Conservation (phyloP, 2,888 invertebrate genomes). For the Saturnia japonica region DNA sequence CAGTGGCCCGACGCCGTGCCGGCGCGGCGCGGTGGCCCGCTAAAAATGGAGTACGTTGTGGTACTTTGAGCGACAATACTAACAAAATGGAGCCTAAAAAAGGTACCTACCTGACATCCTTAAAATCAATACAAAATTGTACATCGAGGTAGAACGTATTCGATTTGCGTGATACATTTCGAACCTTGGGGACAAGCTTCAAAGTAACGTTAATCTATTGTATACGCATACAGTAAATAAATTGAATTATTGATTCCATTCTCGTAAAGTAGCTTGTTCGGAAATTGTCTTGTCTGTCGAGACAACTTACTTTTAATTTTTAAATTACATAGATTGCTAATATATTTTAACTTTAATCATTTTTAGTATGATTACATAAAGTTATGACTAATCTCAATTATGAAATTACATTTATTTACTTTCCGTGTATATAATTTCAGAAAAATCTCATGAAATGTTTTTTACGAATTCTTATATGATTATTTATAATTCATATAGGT, state of each 20-base stretch:
- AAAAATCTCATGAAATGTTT: too few species aligned
- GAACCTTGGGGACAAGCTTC: background rate
- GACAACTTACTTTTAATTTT: background rate
- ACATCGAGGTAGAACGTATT: background rate
- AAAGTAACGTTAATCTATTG: background rate
- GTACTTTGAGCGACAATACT: background rate
- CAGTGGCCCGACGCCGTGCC: too few species aligned
- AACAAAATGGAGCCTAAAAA: background rate
- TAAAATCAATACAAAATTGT: background rate
- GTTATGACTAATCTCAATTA: too few species aligned
- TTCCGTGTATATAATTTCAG: too few species aligned
- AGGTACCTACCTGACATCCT: background rate
- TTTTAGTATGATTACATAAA: too few species aligned
- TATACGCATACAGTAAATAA: background rate
- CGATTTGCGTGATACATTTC: background rate
- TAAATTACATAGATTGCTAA: too few species aligned
- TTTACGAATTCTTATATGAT: too few species aligned
- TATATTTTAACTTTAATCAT: too few species aligned
- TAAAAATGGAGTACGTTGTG: background rate
- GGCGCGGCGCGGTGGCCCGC: too few species aligned
- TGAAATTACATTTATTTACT: too few species aligned
- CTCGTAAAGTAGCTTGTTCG: background rate
- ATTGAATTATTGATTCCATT: background rate
- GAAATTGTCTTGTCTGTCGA: background rate
- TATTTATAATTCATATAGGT: too few species aligned